Conservation (phyloP, 2,888 invertebrate species). For the Acrobeloides nanus region DNA sequence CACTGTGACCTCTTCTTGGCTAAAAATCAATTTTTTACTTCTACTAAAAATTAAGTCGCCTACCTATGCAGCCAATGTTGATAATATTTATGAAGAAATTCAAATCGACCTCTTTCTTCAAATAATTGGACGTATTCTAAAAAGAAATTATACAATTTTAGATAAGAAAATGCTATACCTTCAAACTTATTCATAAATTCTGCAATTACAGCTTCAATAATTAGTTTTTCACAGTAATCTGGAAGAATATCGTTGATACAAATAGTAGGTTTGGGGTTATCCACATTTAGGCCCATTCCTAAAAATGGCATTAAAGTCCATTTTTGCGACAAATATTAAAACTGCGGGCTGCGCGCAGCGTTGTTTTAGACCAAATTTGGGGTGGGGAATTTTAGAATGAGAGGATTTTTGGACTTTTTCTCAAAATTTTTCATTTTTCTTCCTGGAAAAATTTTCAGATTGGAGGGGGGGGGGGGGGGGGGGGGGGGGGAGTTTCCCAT, state of each 20-base stretch:
- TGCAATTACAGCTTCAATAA: constrained; percentile 41
- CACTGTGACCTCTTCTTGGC: constrained; percentile 10
- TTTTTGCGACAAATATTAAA: no score
- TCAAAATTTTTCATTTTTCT: no score
- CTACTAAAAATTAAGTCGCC: no score
- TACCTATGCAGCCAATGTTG: constrained; percentile 84
- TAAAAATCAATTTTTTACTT: constrained; percentile 3
- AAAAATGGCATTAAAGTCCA: no score
- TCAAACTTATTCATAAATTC: constrained; percentile 46
- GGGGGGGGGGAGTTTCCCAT: no score
- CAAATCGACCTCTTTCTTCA: constrained; percentile 61
- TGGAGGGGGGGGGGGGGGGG: no score
- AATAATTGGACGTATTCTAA: constrained; percentile 66
- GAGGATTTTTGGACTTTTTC: no score
- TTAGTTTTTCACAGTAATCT: constrained; percentile 28
- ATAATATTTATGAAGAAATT: constrained; percentile 71
- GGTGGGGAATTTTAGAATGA: no score
- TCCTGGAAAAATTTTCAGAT: no score
- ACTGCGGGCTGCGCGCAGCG: no score
- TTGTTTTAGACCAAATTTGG: no score
- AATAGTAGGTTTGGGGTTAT: constrained; percentile 74
- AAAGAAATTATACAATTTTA: no score
- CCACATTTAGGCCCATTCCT: constrained; percentile 80
- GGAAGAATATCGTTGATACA: constrained; percentile 77
- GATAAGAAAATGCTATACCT: constrained; percentile 29